These are phyloP conservation scores for Drosophila insularis DNA, from an alignment of 1,140 invertebrate species.

Conservation along the genomic window DNA sequence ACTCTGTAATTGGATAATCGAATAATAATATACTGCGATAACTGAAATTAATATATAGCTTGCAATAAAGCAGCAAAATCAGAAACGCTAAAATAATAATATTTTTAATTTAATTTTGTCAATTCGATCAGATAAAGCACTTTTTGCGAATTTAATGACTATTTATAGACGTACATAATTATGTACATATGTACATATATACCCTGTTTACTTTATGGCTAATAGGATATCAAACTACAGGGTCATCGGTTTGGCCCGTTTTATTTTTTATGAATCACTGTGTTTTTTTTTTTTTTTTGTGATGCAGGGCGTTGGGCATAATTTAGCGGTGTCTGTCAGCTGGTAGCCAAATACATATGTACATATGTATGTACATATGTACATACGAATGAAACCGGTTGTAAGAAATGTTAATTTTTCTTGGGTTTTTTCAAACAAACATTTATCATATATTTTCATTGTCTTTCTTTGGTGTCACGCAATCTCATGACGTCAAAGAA, in stretches of 20 bases:
- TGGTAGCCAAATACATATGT: too few relatives aligned
- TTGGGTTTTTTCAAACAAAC: conserved; percentile 50
- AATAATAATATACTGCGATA: too few relatives aligned
- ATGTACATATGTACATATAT: conserved; percentile 49
- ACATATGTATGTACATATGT: too few relatives aligned
- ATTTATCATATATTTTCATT: conserved; percentile 41
- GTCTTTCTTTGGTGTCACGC: conserved; percentile 51
- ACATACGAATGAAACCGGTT: conserved; percentile 56
- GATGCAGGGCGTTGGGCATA: not conserved
- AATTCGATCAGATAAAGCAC: too few relatives aligned
- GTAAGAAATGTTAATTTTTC: conserved; percentile 62
- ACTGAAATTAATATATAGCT: too few relatives aligned
- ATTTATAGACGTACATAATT: too few relatives aligned
- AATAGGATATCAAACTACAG: conserved; percentile 36
- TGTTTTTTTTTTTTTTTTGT: conserved; percentile 25
- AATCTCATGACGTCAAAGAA: conserved; percentile 36
- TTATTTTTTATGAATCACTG: conserved; percentile 61
- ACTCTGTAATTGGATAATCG: not conserved
- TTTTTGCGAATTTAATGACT: too few relatives aligned
- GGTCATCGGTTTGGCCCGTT: conserved; percentile 40
- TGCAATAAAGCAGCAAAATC: too few relatives aligned
- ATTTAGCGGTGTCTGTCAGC: conserved; percentile 19
- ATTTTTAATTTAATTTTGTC: too few relatives aligned
- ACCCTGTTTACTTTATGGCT: not conserved
- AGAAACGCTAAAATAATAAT: too few relatives aligned